phyloP scores from a whole-genome alignment of 92 coral and sea anemone genomes.

The Porites evermanni region DNA sequence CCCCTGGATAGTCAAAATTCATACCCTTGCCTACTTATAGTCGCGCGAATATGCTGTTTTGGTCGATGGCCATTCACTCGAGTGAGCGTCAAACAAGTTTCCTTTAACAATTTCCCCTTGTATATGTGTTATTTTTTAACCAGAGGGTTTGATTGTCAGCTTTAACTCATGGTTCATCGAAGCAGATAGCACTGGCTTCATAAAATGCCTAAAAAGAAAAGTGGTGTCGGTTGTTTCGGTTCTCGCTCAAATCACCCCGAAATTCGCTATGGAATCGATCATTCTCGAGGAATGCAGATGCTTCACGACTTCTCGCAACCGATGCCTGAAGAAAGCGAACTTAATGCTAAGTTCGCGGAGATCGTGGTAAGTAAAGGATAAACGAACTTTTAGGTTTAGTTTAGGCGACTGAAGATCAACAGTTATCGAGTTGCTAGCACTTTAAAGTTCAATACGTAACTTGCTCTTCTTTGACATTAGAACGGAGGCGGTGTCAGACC shows the following conservation, averaged over 20 bases:
- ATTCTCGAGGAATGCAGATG: slow-evolving; percentile 84
- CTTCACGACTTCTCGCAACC: slow-evolving; percentile 92
- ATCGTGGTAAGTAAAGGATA: slow-evolving; percentile 90
- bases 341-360: slow-evolving; percentile 95
- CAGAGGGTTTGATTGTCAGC: slow-evolving; percentile 1
- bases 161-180: slow-evolving; percentile 60
- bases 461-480: slow-evolving; percentile 4
- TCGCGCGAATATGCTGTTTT: slow-evolving; percentile 28
- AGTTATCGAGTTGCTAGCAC: slow-evolving; percentile 29
- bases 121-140: not conserved
- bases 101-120: not conserved
- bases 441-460: slow-evolving; percentile 18
- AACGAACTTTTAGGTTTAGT: not conserved
- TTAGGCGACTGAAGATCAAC: slow-evolving; percentile 19
- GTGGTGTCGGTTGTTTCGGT: slow-evolving; percentile 94
- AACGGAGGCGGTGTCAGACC: slow-evolving; percentile 41
- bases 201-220: slow-evolving; percentile 91
- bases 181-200: slow-evolving; percentile 46
- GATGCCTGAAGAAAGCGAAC: slow-evolving; percentile 99
- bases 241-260: slow-evolving; percentile 93
- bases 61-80: slow-evolving; percentile 15
- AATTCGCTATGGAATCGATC: slow-evolving; percentile 97
- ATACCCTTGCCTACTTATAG: not conserved
- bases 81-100: slow-evolving; percentile 21
- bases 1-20: slow-evolving; percentile 18